Evolutionary conservation across 2,888 invertebrate species (phyloP).

Genomic region (Cerastis leucographa): DNA sequence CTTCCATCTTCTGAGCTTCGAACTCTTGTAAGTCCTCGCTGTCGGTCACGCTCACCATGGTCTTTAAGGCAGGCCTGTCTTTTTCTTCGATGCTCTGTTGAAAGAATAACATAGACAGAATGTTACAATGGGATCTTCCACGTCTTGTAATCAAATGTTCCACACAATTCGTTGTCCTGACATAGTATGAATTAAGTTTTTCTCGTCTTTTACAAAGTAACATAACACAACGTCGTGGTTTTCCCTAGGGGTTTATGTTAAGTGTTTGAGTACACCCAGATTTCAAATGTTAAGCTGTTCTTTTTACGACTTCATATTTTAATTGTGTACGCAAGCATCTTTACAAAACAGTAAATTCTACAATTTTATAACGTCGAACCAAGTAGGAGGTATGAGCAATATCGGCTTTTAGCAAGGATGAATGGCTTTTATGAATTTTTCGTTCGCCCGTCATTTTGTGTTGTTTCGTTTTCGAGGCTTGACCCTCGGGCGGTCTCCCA

Average conservation of each 20-base stretch:
- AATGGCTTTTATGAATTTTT: conserved; percentile 47
- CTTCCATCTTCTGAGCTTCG: conserved; percentile 82
- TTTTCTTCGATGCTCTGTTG: conserved; percentile 75
- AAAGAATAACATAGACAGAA: background rate
- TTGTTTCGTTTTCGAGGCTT: conserved; percentile 37
- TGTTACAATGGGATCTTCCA: background rate
- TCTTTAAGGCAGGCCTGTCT: conserved; percentile 68
- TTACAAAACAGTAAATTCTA: background rate
- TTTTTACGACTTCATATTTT: background rate
- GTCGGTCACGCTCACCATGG: conserved; percentile 72
- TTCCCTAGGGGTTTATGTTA: background rate
- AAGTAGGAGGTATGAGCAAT: conserved; percentile 24
- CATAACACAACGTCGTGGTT: background rate
- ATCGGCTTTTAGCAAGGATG: conserved; percentile 37
- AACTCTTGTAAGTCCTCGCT: conserved; percentile 79
- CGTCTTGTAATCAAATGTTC: background rate
- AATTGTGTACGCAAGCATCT: background rate
- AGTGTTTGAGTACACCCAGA: background rate
- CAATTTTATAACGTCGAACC: background rate
- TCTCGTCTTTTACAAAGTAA: background rate
- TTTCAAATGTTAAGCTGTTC: background rate
- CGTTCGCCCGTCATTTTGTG: conserved; percentile 20
- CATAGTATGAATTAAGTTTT: background rate
- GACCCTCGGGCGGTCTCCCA: conserved; percentile 41
- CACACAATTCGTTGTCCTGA: too few species aligned